Base-by-base conservation (phyloP, 2,888 invertebrate genomes). In the Lepeophtheirus nordmannii region DNA sequence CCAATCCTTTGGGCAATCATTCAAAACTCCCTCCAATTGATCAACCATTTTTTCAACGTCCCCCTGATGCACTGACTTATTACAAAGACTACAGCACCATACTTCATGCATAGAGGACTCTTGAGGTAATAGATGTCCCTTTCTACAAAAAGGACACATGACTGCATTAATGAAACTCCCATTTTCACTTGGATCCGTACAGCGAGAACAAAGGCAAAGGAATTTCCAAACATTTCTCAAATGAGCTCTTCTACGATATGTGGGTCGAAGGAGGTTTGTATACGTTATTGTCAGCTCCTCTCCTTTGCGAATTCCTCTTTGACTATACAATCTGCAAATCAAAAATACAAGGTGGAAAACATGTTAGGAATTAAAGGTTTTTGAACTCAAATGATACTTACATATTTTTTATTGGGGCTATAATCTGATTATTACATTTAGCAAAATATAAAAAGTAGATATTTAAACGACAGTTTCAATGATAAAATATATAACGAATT, bases 261-360 rank as follows among this genome's bases (percentile, higher is more conserved):
- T 62, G 39, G 38, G 37, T n/a, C 62, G 38, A 12, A 62, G 62
- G 3, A 62, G 40, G 17, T 62, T 62, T 41, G 62, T 62, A 23
- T 62, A 62, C 8, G 62, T 62, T 1, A 62, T 62, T 37, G 40
- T 62, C 39, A 62, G 10, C 23, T 62, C 62, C 40, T 62, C 39
- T 62, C 62, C 62, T 22, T 23, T 10, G 12, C 14, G n/a, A 17
- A 62, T 62, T n/a, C 20, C n/a, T 20, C 37, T 40, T 23, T 62
- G 62, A 17, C 39, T 41, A 40, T 62, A 62, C 39, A 62, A 38
- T n/a, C 40, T 40, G 62, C 37, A 40, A 40, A 39, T n/a, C 1
- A 61, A 20, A 61, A 20, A 61, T 30, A 46, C 17, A n/a, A 46
- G 53, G 2, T n/a, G n/a, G n/a, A n/a, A n/a, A n/a, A n/a, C n/a